phyloP scores from a whole-genome alignment of 2,888 invertebrate genomes.

The Ceramica pisi region DNA sequence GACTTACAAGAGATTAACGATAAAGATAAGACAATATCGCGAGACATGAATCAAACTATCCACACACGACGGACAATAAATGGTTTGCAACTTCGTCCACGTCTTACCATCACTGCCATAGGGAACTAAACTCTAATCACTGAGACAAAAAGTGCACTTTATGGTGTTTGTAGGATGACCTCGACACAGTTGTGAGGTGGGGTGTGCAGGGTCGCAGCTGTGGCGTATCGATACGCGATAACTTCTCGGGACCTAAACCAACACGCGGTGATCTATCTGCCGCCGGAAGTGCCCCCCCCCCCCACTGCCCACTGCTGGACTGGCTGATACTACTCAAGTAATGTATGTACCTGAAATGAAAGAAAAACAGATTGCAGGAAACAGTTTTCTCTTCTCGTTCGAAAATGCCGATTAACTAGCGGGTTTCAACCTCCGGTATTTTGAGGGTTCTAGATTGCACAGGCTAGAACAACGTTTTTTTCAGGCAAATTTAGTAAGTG shows the following conservation, averaged over 20 bases:
- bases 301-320: slow-evolving; percentile 19
- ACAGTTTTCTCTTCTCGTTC: background rate
- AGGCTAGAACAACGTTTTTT: background rate
- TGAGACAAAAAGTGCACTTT: slow-evolving; percentile 52
- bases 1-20: slow-evolving; percentile 57
- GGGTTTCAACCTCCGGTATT: background rate
- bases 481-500: background rate
- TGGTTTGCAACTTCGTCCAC: slow-evolving; percentile 63
- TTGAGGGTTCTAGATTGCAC: background rate
- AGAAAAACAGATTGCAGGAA: slow-evolving; percentile 39
- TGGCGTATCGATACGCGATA: slow-evolving; percentile 66
- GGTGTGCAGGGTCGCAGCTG: slow-evolving; percentile 58
- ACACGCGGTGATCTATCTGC: slow-evolving; percentile 66
- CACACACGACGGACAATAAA: slow-evolving; percentile 65
- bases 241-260: slow-evolving; percentile 65
- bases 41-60: slow-evolving; percentile 75
- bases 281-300: slow-evolving; percentile 28
- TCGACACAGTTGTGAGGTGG: slow-evolving; percentile 46
- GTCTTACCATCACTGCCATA: slow-evolving; percentile 3
- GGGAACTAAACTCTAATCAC: slow-evolving; percentile 45
- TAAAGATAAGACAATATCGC: slow-evolving; percentile 71
- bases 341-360: slow-evolving; percentile 36
- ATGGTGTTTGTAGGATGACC: slow-evolving; percentile 32
- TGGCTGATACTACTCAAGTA: slow-evolving; percentile 4
- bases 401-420: background rate